A percentile compares a stretch with the other conserved stretches of the same genome.
These are phyloP conservation scores for Panagrolaimus sp. DNA, from an alignment of 1,140 invertebrate species.

Conservation along the genomic window DNA sequence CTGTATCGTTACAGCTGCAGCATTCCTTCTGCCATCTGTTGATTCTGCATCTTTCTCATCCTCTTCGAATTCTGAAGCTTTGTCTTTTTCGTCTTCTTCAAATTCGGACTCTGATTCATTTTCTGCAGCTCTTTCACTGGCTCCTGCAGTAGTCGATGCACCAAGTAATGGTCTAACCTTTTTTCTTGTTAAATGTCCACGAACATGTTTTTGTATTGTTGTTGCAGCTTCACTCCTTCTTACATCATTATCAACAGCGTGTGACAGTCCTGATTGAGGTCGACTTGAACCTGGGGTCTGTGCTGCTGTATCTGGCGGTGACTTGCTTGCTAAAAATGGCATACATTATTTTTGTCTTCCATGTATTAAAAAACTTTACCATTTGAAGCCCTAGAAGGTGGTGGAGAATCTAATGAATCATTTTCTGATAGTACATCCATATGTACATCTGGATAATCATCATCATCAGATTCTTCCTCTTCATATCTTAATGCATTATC, in stretches of 20 bases:
- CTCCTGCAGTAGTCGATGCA: too few relatives aligned
- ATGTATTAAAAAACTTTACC: too few relatives aligned
- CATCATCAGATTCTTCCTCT: not conserved
- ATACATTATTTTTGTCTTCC: too few relatives aligned
- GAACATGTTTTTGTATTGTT: not conserved
- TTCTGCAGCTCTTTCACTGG: not conserved
- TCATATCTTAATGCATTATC: not conserved
- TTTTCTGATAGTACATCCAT: not conserved
- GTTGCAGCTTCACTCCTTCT: not conserved
- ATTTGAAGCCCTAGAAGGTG: not conserved
- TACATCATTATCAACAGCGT: not conserved
- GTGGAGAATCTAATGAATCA: not conserved
- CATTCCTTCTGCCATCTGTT: not conserved
- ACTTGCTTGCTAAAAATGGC: too few relatives aligned
- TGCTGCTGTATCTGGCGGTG: too few relatives aligned
- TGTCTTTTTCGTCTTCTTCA: not conserved
- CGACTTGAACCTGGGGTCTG: too few relatives aligned
- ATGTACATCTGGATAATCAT: not conserved
- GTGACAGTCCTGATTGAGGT: too few relatives aligned
- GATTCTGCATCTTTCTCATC: not conserved
- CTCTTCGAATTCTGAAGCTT: too few relatives aligned
- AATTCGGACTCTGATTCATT: not conserved
- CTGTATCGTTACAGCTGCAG: not conserved
- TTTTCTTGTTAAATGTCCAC: conserved; percentile 6
- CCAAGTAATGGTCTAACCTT: not conserved